Percentiles rank a stretch among this genome's conserved stretches.
These are phyloP conservation scores for Cinclus cinclus DNA, from an alignment of 2,113 vertebrate genomes.

Conservation along the genomic window DNA sequence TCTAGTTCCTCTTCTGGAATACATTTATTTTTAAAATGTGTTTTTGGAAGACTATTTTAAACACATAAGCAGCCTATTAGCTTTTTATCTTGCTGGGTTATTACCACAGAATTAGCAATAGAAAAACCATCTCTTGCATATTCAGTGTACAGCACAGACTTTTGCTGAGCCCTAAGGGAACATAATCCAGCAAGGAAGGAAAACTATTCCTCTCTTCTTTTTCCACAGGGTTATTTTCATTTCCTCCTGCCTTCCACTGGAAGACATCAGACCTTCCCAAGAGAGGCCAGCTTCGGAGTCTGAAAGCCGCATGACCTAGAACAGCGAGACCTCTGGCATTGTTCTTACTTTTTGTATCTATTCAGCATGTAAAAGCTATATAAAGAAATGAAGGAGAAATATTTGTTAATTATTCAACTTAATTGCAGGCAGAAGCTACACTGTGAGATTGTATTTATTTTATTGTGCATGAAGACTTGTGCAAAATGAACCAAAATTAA, in stretches of 20 bases:
- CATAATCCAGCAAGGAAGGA: background rate
- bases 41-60: slow-evolving; percentile 25
- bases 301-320: slow-evolving; percentile 32
- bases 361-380: background rate
- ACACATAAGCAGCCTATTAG: background rate
- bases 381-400: background rate
- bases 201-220: slow-evolving; percentile 58
- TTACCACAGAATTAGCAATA: slow-evolving; percentile 51
- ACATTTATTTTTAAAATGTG: slow-evolving; percentile 15
- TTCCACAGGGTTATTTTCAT: slow-evolving; percentile 41
- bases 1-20: slow-evolving; percentile 8
- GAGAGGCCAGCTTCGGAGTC: background rate
- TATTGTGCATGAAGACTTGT: background rate
- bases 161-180: slow-evolving; percentile 22
- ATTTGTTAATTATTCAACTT: background rate
- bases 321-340: background rate
- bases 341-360: background rate
- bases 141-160: background rate
- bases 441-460: background rate
- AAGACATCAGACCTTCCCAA: slow-evolving; percentile 36
- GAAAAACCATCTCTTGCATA: background rate
- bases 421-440: background rate
- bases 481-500: slow-evolving; percentile 44
- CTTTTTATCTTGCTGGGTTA: slow-evolving; percentile 28
- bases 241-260: slow-evolving; percentile 38